Base-by-base conservation (phyloP, 2,113 vertebrate species). In the Odontesthes bonariensis region DNA sequence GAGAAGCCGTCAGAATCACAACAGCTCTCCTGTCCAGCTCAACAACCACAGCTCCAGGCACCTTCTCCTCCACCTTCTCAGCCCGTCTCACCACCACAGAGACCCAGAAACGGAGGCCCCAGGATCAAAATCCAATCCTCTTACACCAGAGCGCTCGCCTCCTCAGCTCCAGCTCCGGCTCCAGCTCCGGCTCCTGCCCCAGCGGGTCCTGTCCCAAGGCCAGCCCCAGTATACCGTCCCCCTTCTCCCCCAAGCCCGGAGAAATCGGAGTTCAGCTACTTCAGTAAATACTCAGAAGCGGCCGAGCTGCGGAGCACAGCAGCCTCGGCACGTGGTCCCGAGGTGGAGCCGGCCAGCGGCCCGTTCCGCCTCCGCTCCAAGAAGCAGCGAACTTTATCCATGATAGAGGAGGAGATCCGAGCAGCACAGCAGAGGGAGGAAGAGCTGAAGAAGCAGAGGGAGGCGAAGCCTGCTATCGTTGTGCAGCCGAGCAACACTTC, bases 391-490 rank as follows among this genome's bases (percentile, higher is more conserved):
- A 99, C 98, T 70, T 91, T 99, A 82, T 99, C 97, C 0, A 99
- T 99, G 98, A 99, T 99, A 0, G 98, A 99, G 77, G 98, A 99
- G 88, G 98, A 99, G 92, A 99, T 99, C 89, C 95, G 98, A 71
- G 98, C 97, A 1, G 97, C 98, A 65, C 97, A 99, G 91, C 95
- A 99, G 53, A 93, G 98, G n/a, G 98, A 99, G 75, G 97, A 99
- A 70, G 98, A 99, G 84, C 92, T 99, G 74, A 97, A 98, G 89
- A 95, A 94, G 74, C 95, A 97, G 88, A 93, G 98, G 54, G 92
- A 96, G 82, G 64, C 58, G 0, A 70, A 74, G 67, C 88, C 87
- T 0, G 17, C 46, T 0, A 20, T 58, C 0, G 5, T 13, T 0
- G 70, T 33, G 40, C 84, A 83, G 1, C 20, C 69, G 20, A 32